Conservation (phyloP, 1,140 invertebrate genomes). For the Tetramorium parvispinum region DNA sequence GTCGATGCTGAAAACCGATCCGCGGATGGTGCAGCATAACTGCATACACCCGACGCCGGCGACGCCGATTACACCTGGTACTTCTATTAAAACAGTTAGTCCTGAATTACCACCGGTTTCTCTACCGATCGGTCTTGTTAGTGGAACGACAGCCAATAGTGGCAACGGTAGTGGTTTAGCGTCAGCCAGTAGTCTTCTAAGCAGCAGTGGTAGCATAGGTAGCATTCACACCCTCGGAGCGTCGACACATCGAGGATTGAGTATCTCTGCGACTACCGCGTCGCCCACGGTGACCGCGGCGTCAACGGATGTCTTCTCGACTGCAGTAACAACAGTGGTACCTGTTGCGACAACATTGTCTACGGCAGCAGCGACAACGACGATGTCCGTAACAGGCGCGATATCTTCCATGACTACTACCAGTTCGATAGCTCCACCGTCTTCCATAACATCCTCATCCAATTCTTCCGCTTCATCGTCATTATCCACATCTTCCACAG, state of each 20-base stretch:
- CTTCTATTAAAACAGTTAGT: slow-evolving; percentile 83
- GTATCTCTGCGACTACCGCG: slow-evolving; percentile 33
- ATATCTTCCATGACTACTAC: slow-evolving; percentile 65
- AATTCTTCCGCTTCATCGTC: slow-evolving; percentile 64
- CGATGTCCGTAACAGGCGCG: slow-evolving; percentile 53
- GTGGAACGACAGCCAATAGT: slow-evolving; percentile 68
- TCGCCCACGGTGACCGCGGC: background rate
- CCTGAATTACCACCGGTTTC: slow-evolving; percentile 84
- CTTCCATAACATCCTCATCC: slow-evolving; percentile 68
- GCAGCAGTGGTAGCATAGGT: slow-evolving; percentile 69
- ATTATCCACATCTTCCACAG: slow-evolving; percentile 68
- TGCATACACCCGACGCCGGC: slow-evolving; percentile 81
- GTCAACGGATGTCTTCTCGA: slow-evolving; percentile 34
- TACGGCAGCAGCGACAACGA: slow-evolving; percentile 59
- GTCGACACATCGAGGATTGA: slow-evolving; percentile 73
- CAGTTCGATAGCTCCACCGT: slow-evolving; percentile 61
- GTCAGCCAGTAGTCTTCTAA: slow-evolving; percentile 71
- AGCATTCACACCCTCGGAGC: slow-evolving; percentile 75
- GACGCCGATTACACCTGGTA: slow-evolving; percentile 83
- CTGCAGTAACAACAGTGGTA: slow-evolving; percentile 58
- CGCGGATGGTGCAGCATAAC: slow-evolving; percentile 77
- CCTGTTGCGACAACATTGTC: slow-evolving; percentile 56
- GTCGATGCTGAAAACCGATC: slow-evolving; percentile 71
- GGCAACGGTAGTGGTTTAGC: slow-evolving; percentile 69
- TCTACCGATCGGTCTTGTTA: slow-evolving; percentile 76